These are phyloP conservation scores for Macropis europaea DNA, from an alignment of 2,888 invertebrate genomes.

Conservation along the genomic window DNA sequence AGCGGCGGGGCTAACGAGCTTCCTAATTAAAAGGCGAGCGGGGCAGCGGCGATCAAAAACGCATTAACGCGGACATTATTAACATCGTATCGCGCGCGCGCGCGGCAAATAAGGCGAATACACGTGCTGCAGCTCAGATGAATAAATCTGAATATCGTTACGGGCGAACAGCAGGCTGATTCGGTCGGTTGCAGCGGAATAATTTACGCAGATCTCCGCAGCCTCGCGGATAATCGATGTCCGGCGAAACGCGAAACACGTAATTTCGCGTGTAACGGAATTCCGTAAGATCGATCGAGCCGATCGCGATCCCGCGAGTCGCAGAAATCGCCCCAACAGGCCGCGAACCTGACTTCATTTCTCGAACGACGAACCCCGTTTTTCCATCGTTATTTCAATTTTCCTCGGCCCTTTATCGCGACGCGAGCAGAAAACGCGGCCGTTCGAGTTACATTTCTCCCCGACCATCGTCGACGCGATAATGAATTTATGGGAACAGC, in stretches of 20 bases:
- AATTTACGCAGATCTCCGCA: slow-evolving; percentile 40
- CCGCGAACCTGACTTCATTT: too few species aligned
- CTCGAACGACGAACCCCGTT: too few species aligned
- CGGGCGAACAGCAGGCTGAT: slow-evolving; percentile 29
- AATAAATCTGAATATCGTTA: slow-evolving; percentile 51
- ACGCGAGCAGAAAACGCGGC: too few species aligned
- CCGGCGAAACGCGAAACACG: too few species aligned
- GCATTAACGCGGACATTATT: slow-evolving; percentile 33
- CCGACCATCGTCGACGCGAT: too few species aligned
- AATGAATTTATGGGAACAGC: slow-evolving; percentile 37
- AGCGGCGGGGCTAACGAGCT: neutral
- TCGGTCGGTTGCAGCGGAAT: slow-evolving; percentile 35
- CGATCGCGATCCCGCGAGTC: too few species aligned
- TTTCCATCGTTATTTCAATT: too few species aligned
- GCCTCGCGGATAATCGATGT: neutral
- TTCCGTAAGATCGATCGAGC: too few species aligned
- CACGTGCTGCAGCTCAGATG: slow-evolving; percentile 19
- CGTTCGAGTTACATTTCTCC: too few species aligned
- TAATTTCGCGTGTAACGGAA: too few species aligned
- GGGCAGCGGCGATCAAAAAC: slow-evolving; percentile 23
- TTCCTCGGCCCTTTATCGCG: too few species aligned
- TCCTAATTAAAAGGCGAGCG: neutral
- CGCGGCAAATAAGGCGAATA: slow-evolving; percentile 34
- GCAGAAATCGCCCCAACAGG: too few species aligned
- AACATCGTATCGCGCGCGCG: slow-evolving; percentile 1